These are phyloP conservation scores for Tetraneura akinire DNA, from an alignment of 1,140 invertebrate species.

Conservation along the genomic window DNA sequence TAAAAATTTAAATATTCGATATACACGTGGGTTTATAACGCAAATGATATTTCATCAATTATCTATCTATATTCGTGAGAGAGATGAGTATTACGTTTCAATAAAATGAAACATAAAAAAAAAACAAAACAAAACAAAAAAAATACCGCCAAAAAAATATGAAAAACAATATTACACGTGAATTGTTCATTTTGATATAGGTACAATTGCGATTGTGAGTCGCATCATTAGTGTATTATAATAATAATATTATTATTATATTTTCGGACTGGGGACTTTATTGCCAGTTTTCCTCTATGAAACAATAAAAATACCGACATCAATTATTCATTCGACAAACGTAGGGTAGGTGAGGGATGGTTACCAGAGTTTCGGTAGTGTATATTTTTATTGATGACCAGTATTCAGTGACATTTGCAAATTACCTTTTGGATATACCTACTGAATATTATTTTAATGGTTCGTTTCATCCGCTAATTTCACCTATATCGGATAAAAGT, in stretches of 20 bases:
- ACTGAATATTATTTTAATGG: conserved; percentile 30
- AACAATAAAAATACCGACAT: conserved; percentile 6
- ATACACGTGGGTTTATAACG: too few species aligned
- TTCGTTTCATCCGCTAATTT: neutral
- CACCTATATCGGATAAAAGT: neutral
- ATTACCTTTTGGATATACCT: neutral
- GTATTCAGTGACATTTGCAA: conserved; percentile 10
- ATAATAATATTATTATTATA: too few species aligned
- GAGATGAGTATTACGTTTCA: neutral
- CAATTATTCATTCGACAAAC: conserved; percentile 27
- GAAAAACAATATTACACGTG: neutral
- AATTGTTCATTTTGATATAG: too few species aligned
- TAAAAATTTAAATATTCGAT: too few species aligned
- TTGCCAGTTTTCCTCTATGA: conserved; percentile 15
- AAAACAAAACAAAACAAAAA: neutral
- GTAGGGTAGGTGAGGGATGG: too few species aligned
- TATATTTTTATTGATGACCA: conserved; percentile 6
- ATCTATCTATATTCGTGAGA: too few species aligned
- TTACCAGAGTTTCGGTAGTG: neutral
- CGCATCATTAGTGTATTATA: conserved; percentile 19
- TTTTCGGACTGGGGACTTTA: too few species aligned
- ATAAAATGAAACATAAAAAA: too few species aligned
- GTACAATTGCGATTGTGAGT: conserved; percentile 10
- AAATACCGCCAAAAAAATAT: neutral
- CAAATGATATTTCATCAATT: neutral